Evolutionary conservation across 2,888 invertebrate species (phyloP).

Genomic region (Tenthredo amoena): DNA sequence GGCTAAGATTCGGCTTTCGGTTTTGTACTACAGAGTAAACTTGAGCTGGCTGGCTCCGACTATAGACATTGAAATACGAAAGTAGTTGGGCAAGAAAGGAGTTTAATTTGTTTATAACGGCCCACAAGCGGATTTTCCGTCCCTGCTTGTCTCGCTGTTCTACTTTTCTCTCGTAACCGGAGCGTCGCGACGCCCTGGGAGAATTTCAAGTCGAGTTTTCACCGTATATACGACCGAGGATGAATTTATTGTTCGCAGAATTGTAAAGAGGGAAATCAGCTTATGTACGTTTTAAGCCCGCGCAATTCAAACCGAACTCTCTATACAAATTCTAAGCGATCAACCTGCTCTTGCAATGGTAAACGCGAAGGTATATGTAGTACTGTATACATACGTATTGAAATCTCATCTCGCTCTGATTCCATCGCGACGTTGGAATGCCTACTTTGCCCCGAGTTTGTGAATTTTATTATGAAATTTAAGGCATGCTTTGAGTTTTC

Average conservation of each 20-base stretch:
- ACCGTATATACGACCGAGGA: slow-evolving; percentile 31
- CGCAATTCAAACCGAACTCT: slow-evolving; percentile 23
- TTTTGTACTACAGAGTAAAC: slow-evolving; percentile 20
- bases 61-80: not conserved
- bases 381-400: not conserved
- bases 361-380: not conserved
- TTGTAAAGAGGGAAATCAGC: slow-evolving; percentile 43
- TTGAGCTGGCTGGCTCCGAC: not conserved
- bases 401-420: slow-evolving; percentile 32
- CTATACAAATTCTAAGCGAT: slow-evolving; percentile 8
- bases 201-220: slow-evolving; percentile 35
- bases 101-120: slow-evolving; percentile 55
- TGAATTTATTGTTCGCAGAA: slow-evolving; percentile 42
- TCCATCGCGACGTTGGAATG: slow-evolving; percentile 4
- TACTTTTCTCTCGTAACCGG: slow-evolving; percentile 13
- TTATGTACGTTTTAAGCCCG: slow-evolving; percentile 40
- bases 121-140: slow-evolving; percentile 56
- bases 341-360: not conserved
- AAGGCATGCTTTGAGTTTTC: slow-evolving; percentile 13
- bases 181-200: slow-evolving; percentile 37
- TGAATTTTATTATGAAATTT: slow-evolving; percentile 7
- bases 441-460: not conserved
- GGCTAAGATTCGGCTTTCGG: not conserved
- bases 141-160: not conserved
- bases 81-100: slow-evolving; percentile 34